phyloP scores from a whole-genome alignment of 1,140 invertebrate genomes.

The Euura lappo region DNA sequence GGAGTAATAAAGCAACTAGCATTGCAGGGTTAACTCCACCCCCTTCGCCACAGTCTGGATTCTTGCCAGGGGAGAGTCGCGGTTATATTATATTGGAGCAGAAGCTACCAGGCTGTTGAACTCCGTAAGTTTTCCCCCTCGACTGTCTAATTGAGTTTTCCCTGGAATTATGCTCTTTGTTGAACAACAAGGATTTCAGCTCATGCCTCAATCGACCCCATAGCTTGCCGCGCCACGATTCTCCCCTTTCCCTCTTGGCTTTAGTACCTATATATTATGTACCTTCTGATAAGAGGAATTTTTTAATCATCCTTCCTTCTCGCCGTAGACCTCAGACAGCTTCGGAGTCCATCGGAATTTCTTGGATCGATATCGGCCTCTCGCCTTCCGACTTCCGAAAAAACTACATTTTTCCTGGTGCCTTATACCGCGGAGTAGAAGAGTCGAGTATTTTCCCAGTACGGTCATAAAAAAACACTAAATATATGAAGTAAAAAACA shows the following conservation, averaged over 20 bases:
- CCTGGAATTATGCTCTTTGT: constrained; percentile 24
- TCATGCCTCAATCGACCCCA: background rate
- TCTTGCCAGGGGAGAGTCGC: background rate
- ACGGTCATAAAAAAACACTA: background rate
- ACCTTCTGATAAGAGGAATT: background rate
- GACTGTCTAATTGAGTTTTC: constrained; percentile 37
- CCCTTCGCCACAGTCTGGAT: background rate
- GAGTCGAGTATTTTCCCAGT: background rate
- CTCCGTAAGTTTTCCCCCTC: constrained; percentile 24
- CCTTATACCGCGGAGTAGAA: background rate
- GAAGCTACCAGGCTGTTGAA: background rate
- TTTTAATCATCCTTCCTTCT: background rate
- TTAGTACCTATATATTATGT: too few relatives aligned
- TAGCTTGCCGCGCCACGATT: background rate
- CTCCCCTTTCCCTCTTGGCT: too few relatives aligned
- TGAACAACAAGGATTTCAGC: constrained; percentile 3
- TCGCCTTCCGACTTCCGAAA: background rate
- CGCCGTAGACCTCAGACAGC: background rate
- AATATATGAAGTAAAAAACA: background rate
- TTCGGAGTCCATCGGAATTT: background rate
- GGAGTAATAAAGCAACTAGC: background rate
- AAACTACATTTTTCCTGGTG: background rate
- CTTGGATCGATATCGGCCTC: background rate
- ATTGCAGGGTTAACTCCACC: background rate
- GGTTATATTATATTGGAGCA: too few relatives aligned